Evolutionary conservation across 2,888 invertebrate genomes (phyloP).

Genomic region (Idaea aversata): DNA sequence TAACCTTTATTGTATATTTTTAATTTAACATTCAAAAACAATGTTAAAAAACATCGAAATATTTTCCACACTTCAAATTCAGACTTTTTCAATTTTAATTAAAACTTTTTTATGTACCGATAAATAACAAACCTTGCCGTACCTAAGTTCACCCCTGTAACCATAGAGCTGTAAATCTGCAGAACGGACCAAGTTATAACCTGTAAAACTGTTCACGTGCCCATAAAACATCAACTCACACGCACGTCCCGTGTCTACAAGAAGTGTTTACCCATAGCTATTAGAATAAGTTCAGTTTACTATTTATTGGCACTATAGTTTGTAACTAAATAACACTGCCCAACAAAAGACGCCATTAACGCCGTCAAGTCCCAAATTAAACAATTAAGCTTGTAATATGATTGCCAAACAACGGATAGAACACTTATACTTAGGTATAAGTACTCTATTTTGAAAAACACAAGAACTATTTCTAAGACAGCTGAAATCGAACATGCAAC

Average conservation of each 20-base stretch:
- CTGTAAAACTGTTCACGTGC: constrained; percentile 29
- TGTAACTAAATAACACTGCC: not conserved
- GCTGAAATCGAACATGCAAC: too few relatives aligned
- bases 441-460: too few relatives aligned
- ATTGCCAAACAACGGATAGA: too few relatives aligned
- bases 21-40: not conserved
- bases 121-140: not conserved
- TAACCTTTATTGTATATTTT: too few relatives aligned
- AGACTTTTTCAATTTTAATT: not conserved
- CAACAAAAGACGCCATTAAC: too few relatives aligned
- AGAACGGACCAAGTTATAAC: constrained; percentile 25
- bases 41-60: not conserved
- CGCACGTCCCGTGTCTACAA: constrained; percentile 8
- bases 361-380: too few relatives aligned
- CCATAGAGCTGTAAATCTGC: constrained; percentile 26
- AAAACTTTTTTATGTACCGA: not conserved
- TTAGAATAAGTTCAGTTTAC: not conserved
- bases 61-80: not conserved
- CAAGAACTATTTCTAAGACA: too few relatives aligned
- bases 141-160: constrained; percentile 17
- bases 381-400: too few relatives aligned
- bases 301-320: not conserved
- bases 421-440: too few relatives aligned
- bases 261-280: constrained; percentile 1
- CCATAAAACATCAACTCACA: constrained; percentile 18